Conservation (phyloP, 1,140 invertebrate species). For the Magallana ariakensis region DNA sequence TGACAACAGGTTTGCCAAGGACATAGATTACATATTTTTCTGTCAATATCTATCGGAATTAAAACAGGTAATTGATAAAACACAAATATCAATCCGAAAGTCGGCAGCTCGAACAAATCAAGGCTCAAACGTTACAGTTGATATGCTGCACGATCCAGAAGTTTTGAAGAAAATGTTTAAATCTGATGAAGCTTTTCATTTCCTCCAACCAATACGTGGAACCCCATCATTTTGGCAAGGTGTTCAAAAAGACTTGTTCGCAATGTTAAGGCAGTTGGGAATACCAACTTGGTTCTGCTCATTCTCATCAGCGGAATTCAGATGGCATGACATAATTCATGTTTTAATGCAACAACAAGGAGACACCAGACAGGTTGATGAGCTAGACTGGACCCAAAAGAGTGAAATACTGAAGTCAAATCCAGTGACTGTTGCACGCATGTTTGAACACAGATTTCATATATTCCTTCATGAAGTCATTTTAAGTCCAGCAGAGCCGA, state of each 20-base stretch:
- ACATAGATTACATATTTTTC: slow-evolving; percentile 34
- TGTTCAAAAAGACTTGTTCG: slow-evolving; percentile 41
- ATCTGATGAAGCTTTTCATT: slow-evolving; percentile 22
- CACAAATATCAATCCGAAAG: slow-evolving; percentile 42
- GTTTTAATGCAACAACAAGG: background rate
- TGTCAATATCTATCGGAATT: slow-evolving; percentile 28
- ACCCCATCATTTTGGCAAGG: slow-evolving; percentile 48
- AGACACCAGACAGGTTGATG: background rate
- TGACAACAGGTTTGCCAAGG: slow-evolving; percentile 20
- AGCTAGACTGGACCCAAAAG: background rate
- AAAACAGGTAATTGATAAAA: slow-evolving; percentile 18
- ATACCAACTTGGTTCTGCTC: slow-evolving; percentile 51
- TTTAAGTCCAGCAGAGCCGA: slow-evolving; percentile 17
- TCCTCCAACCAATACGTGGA: slow-evolving; percentile 46
- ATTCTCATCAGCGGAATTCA: slow-evolving; percentile 32
- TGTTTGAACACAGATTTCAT: slow-evolving; percentile 18
- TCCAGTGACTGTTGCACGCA: background rate
- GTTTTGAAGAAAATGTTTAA: slow-evolving; percentile 1
- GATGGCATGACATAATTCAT: background rate
- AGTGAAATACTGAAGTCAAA: background rate
- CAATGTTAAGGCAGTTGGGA: slow-evolving; percentile 43
- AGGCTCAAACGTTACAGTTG: background rate
- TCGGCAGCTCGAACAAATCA: background rate
- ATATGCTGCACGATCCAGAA: slow-evolving; percentile 20
- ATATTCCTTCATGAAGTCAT: slow-evolving; percentile 29